Evolutionary conservation across 2,888 invertebrate species (phyloP), one percentile per base, ranked within the genome.

Genomic region (Mythimna albipuncta): DNA sequence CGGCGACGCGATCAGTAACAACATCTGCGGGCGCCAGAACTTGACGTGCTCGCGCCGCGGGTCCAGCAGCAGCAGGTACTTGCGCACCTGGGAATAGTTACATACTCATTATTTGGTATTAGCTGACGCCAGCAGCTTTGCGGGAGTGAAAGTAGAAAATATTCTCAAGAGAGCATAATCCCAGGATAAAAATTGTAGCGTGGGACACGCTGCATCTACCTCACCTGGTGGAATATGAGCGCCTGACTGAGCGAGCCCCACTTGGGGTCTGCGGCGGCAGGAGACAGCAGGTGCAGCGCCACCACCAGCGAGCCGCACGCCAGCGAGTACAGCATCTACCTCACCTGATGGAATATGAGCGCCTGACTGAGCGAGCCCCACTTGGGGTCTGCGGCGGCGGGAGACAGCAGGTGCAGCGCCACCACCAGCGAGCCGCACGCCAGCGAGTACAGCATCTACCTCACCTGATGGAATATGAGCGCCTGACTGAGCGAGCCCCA

Each of bases 241-340:
- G 99, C 99, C 96, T 99, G 99, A 26, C 99, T 99, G 85, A 99
- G 99, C 70, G 99, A 99, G 50, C 99, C 99, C 99, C 99, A 99
- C 82, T 97, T 26, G 41, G 97, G 97, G 16, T 97, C 97, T 26
- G 98, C 98, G 62, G 98, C 97, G 50, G 98, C 98, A 0, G 99
- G 98, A 0, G 99, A 98, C 91, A 98, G 98, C 64, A 99, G 92
- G 94, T 99, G 99, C 77, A 99, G 96, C 44, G 98, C 97, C 82
- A 99, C 97, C 75, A 99, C 98, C 69, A 99, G 95, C 77, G 98
- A 95, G 86, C 99, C 96, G 90, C 99, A 98, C 32, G 99, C 96
- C 68, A 99, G 44, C 44, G 97, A 80, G 75, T 41, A 41, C 99
- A 98, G 83, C 98, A 35, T 35, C 35, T 35, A 35, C 11, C 44